Base-by-base conservation (phyloP, 2,888 invertebrate genomes). In the Microplitis deprimator region DNA sequence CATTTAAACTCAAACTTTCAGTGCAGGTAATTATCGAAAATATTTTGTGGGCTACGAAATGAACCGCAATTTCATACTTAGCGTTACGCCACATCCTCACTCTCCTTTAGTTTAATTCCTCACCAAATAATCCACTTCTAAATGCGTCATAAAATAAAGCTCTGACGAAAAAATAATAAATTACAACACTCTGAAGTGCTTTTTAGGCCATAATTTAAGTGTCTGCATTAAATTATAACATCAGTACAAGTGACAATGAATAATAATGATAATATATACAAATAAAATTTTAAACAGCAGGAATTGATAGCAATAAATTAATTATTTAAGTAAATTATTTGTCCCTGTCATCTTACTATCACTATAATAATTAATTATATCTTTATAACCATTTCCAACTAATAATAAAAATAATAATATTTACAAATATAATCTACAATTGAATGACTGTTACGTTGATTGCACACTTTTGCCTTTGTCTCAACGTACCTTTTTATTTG, bases 391-490 rank as follows among this genome's bases (percentile, higher is more conserved):
- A 39, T 41, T 72, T 73, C 41, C 65, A 73, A 73, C 73, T 65
- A 65, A 73, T 73, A n/a, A 50, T 50, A 13, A 73, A 73, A 73
- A 73, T 62, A 62, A 73, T 64, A 73, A 73, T 73, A 73, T 73
- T 62, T 73, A 73, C 73, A 73, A 39, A 65, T 73, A 73, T 40
- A 65, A 73, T 72, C 62, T 64, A 73, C 73, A 64, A 71, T 40
- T 65, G 64, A 73, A 64, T 73, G 73, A 73, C 64, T 73, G 17
- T 73, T 62, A 65, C 73, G 73, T 73, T 73, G 64, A 72, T 72
- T n/a, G 16, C 40, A 13, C 62, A 61, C 40, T 61, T 62, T 17
- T 29, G 38, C 61, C 8, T 16, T 59, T 38, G 16, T 39, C 61
- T n/a, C 62, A 72, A 38, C 71, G 62, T 39, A 39, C 17, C n/a